Evolutionary conservation across 2,113 vertebrate species (phyloP).

Genomic region (Entomyzon cyanotis): DNA sequence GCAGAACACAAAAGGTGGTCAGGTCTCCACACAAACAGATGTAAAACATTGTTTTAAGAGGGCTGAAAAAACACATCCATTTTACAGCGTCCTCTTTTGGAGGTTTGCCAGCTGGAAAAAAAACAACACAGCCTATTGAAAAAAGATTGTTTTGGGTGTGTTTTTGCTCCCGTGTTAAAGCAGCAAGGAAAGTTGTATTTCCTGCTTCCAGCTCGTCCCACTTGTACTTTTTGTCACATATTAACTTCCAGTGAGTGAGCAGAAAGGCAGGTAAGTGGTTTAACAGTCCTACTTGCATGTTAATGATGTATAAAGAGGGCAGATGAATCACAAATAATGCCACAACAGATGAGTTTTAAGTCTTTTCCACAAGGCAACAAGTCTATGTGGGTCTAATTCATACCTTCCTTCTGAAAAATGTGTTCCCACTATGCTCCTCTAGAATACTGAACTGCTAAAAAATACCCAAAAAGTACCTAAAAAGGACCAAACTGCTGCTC

Average conservation of each 20-base stretch:
- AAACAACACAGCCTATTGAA: slow-evolving; percentile 21
- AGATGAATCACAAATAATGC: not conserved
- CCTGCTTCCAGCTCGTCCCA: not conserved
- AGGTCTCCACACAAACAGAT: slow-evolving; percentile 27
- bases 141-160: not conserved
- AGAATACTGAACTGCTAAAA: not conserved
- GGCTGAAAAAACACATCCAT: slow-evolving; percentile 45
- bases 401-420: not conserved
- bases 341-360: not conserved
- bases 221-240: not conserved
- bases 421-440: not conserved
- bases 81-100: slow-evolving; percentile 42
- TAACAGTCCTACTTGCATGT: not conserved
- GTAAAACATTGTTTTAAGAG: not conserved
- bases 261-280: not conserved
- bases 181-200: not conserved
- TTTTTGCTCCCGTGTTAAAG: slow-evolving; percentile 4
- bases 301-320: not conserved
- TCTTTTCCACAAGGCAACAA: slow-evolving; percentile 25
- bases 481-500: not conserved
- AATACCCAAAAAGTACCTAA: not conserved
- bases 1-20: slow-evolving; percentile 46
- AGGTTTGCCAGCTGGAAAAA: slow-evolving; percentile 50
- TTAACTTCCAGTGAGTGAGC: not conserved
- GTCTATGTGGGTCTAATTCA: not conserved